Conservation (phyloP, 2,888 invertebrate genomes). For the Dasypogon diadema region DNA sequence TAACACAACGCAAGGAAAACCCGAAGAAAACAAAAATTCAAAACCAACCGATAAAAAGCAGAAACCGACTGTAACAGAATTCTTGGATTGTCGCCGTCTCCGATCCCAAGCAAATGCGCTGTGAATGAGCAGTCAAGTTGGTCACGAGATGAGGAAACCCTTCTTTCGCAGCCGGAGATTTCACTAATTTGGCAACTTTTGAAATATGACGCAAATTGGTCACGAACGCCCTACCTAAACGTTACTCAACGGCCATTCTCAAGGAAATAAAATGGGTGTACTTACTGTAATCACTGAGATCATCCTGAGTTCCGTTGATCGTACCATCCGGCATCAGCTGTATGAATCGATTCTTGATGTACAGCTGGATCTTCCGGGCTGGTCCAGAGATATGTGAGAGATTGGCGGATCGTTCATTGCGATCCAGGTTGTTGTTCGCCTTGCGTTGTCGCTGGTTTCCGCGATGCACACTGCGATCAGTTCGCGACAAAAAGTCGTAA, state of each 20-base stretch:
- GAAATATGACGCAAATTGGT: conserved; percentile 25
- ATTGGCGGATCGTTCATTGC: conserved; percentile 79
- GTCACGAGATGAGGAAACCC: conserved; percentile 20
- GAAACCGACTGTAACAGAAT: not conserved
- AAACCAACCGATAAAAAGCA: conserved; percentile 17
- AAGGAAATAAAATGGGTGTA: conserved; percentile 62
- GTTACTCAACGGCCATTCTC: no score
- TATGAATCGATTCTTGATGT: conserved; percentile 85
- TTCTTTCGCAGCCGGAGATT: no score
- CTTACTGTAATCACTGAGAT: conserved; percentile 87
- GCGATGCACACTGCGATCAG: conserved; percentile 66
- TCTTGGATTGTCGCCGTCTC: conserved; percentile 10
- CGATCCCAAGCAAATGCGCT: not conserved
- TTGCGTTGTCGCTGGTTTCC: conserved; percentile 55
- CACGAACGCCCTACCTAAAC: not conserved
- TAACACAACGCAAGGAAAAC: not conserved
- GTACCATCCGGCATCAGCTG: conserved; percentile 87
- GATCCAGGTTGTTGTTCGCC: conserved; percentile 64
- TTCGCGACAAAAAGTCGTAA: conserved; percentile 62
- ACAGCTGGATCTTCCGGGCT: conserved; percentile 84
- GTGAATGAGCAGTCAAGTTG: conserved; percentile 6
- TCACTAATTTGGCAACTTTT: conserved; percentile 16
- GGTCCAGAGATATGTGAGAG: conserved; percentile 85
- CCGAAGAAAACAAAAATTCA: conserved; percentile 14
- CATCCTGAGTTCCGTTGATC: conserved; percentile 85